Evolutionary conservation across 2,113 vertebrate species (phyloP).

Genomic region (Heliornis fulica): DNA sequence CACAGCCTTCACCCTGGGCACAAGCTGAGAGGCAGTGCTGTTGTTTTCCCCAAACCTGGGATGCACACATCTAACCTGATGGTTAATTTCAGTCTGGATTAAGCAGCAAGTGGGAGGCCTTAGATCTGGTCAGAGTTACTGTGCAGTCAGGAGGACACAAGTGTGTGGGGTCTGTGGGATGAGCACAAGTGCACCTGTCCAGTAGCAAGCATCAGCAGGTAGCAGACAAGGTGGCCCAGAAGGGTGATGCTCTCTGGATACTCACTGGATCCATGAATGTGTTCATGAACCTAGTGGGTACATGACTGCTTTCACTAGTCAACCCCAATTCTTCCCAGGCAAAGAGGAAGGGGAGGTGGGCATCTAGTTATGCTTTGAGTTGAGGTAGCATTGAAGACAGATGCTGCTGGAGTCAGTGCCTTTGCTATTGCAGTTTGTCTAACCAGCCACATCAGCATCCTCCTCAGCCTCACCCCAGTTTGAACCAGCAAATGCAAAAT

Average conservation of each 20-base stretch:
- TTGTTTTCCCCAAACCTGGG: no score
- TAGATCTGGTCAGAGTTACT: no score
- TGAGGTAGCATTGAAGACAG: background rate
- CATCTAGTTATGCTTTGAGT: background rate
- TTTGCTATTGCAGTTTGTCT: background rate
- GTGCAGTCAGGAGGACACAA: background rate
- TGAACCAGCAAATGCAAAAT: background rate
- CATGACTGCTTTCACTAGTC: background rate
- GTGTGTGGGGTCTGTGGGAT: no score
- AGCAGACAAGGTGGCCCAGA: background rate
- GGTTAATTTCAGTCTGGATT: background rate
- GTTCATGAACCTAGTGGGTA: background rate
- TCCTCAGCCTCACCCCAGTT: background rate
- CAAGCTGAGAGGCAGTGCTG: no score
- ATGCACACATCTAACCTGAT: background rate
- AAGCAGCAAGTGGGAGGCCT: background rate
- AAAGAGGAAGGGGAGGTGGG: background rate
- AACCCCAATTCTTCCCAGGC: background rate
- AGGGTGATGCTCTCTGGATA: background rate
- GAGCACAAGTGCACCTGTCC: background rate
- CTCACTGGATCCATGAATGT: background rate
- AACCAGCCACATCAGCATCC: accelerated
- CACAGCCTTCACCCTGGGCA: no score
- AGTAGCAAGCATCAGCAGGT: background rate
- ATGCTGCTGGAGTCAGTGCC: background rate